Evolutionary conservation across 2,888 invertebrate species (phyloP), one percentile per base, ranked within the genome.

Genomic region (Frankliniella fusca): DNA sequence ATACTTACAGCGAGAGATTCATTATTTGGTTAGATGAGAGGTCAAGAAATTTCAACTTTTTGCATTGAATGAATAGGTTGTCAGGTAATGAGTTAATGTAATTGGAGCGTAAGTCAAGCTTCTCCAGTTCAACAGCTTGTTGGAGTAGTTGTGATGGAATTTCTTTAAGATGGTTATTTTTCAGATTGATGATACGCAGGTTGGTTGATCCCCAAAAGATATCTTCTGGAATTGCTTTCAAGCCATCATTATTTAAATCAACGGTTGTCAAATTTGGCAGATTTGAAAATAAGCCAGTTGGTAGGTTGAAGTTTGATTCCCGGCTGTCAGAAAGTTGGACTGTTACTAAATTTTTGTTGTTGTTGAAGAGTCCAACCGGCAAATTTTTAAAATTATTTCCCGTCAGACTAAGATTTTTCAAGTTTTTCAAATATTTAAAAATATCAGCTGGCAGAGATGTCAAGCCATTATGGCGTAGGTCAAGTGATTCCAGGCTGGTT

Each of bases 31-130:
- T 76, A 9, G 23, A 27, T 76, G 70, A 90, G 81, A 96, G 88
- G 86, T 92, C 90, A 15, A 95, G 87, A 28, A 86, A 89, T 85
- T 90, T 89, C 84, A 95, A 87, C 83, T 91, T 90, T 1, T 87
- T 88, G 83, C 92, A 88, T 23, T 90, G 88, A 8, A 87, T 87
- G 86, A 94, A 93, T 81, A 93, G 85, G 81, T 89, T 89, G 65
- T 92, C 90, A 27, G 92, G 91, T 82, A 94, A 87, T 48, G 87
- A 88, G 65, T 86, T 88, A 12, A 96, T 85, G 81, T 89, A 88
- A 87, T 96, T 96, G 83, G 90, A 88, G 84, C 91, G 91, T 82
- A 96, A 87, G 86, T 93, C 91, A 83, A 96, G 88, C 76, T 89
- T 90, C 10, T 90, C 86, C 12, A 96, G 88, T 81, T 92, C 90